phyloP scores from a whole-genome alignment of 2,113 vertebrate genomes.

The Picathartes gymnocephalus region DNA sequence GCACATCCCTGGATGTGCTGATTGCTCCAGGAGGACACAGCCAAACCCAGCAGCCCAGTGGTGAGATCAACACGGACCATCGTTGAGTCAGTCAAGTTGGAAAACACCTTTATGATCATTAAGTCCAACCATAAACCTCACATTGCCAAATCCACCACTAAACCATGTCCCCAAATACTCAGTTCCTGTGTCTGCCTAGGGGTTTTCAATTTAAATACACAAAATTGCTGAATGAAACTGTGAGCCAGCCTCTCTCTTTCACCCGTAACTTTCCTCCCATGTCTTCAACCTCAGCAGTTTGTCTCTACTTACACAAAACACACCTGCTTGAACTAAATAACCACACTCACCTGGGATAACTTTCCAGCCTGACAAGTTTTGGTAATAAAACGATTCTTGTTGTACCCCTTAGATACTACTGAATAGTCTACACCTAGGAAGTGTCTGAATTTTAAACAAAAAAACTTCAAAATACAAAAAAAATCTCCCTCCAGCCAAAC shows the following conservation, averaged over 20 bases:
- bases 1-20: not conserved
- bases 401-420: not conserved
- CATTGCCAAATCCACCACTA: not conserved
- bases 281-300: not conserved
- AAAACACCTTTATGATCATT: not conserved
- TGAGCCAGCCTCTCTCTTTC: not conserved
- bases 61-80: fast-evolving
- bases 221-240: not conserved
- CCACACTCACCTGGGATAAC: fast-evolving
- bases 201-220: not conserved
- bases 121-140: not conserved
- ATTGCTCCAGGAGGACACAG: not conserved
- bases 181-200: not conserved
- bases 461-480: not conserved
- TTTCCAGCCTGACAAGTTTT: not conserved
- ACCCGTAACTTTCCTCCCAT: not conserved
- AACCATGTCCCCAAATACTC: not conserved
- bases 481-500: not conserved
- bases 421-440: not conserved
- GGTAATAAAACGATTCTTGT: fast-evolving
- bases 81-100: fast-evolving
- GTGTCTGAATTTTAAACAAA: not conserved
- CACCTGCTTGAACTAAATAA: not conserved
- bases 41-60: not conserved
- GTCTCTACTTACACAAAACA: not conserved